Evolutionary conservation across 2,888 invertebrate genomes (phyloP).

Genomic region (Tuberolachnus salignus): DNA sequence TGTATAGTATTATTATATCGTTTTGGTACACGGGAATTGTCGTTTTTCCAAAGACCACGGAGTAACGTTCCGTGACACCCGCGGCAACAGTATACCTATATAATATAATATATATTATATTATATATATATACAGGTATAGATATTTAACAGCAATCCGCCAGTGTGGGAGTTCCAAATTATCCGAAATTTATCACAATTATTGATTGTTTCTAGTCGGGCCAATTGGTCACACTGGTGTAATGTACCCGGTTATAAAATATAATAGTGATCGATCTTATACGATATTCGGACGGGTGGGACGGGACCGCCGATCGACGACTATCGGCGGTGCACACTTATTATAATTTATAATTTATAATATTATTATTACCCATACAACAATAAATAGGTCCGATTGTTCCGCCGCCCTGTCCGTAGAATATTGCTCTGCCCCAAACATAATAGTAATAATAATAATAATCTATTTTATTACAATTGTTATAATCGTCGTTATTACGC

Average conservation of each 20-base stretch:
- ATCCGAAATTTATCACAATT: constrained; percentile 54
- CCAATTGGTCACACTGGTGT: constrained; percentile 41
- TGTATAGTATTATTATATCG: constrained; percentile 11
- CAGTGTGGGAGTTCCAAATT: constrained; percentile 50
- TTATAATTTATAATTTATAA: too few relatives aligned
- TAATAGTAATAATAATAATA: too few relatives aligned
- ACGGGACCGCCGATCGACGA: background rate
- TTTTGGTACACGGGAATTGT: constrained; percentile 40
- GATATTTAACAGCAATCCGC: too few relatives aligned
- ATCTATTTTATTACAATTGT: too few relatives aligned
- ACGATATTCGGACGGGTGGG: background rate
- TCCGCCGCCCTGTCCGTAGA: too few relatives aligned
- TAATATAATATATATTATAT: too few relatives aligned
- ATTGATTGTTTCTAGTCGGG: constrained; percentile 47
- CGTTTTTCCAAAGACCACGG: constrained; percentile 33
- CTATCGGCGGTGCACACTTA: background rate
- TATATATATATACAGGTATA: too few relatives aligned
- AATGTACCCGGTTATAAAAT: background rate
- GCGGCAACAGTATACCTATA: too few relatives aligned
- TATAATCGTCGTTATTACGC: too few relatives aligned
- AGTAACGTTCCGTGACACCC: constrained; percentile 55
- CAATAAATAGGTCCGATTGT: too few relatives aligned
- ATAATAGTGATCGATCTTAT: constrained; percentile 41
- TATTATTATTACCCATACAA: too few relatives aligned
- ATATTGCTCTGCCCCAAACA: too few relatives aligned